Base-by-base conservation (phyloP, 2,113 vertebrate species). In the Xiphophorus maculatus region DNA sequence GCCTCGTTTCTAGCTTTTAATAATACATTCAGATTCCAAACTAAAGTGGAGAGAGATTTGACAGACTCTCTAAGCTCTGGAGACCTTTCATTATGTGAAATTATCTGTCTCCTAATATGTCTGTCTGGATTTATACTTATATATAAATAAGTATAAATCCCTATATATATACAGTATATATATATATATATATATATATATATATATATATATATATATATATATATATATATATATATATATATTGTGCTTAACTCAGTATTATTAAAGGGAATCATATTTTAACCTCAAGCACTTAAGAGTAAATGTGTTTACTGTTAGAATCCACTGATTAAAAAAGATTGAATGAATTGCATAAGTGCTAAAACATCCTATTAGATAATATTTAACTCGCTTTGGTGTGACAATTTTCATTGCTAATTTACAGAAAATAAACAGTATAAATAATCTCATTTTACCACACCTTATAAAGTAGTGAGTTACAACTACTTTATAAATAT, bases 1-100 rank as follows among this genome's bases (percentile, higher is more conserved):
- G 48, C 3, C 14, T 48, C 11, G 42, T 15, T 64, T 62, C 13
- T 48, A 63, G 19, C 48, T 62, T 1, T 66, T 62, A 27, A 76
- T 68, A 42, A 60, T 48, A 58, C 37, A 73, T 67, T 14, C 5
- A 58, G 10, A 15, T 35, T 76, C 58, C 19, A 54, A 64, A n/a
- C 5, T 66, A 42, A 62, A 58, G 40, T 15, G 4, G 4, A 13
- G 2, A 17, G 54, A 28, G 29, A 58, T 42, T 44, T 42, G 42
- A 27, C 10, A 62, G 35, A 35, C 13, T 19, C 12, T 25, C 17
- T 71, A 28, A 60, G 29, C 33, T 42, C 5, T 51, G 48, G 32
- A 29, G 2, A 54, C 27, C 65, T 66, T 25, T 27, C 48, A 54
- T 54, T 25, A 4, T 27, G 25, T 7, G 48, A 48, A 29, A 30